These are phyloP conservation scores for Abrostola tripartita DNA, from an alignment of 2,888 invertebrate species.

Conservation along the genomic window DNA sequence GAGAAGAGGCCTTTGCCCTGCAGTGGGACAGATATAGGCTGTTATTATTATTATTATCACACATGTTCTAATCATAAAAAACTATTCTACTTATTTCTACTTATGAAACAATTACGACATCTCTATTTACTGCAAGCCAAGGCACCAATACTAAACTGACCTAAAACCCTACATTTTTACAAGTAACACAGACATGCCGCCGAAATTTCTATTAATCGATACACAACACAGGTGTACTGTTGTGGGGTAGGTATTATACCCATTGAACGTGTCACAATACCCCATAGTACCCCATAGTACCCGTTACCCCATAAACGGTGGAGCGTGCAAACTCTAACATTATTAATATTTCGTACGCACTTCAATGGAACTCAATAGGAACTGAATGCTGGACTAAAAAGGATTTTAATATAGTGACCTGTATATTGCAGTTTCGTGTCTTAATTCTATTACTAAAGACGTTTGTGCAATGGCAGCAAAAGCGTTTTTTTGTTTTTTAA, in stretches of 20 bases:
- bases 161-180: neutral
- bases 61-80: no score
- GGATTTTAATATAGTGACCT: conserved; percentile 39
- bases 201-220: conserved; percentile 48
- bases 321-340: conserved; percentile 44
- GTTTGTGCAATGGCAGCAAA: no score
- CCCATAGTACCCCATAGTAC: conserved; percentile 34
- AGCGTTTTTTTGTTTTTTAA: no score
- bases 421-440: no score
- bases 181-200: conserved; percentile 1
- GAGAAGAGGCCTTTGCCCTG: no score
- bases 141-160: no score
- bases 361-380: conserved; percentile 28
- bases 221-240: conserved; percentile 55
- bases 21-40: no score
- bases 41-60: no score
- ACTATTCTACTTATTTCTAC: no score
- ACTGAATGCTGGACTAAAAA: conserved; percentile 44
- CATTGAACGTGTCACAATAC: conserved; percentile 56
- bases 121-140: no score
- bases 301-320: conserved; percentile 47
- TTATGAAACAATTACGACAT: no score
- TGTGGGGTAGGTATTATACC: conserved; percentile 49
- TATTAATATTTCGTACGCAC: conserved; percentile 52
- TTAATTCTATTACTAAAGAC: no score